A percentile compares a stretch with the other conserved stretches of the same genome.
Evolutionary conservation across 2,797 vertebrate species (phyloP).

Genomic region (Microctenopoma stevenorrisi): DNA sequence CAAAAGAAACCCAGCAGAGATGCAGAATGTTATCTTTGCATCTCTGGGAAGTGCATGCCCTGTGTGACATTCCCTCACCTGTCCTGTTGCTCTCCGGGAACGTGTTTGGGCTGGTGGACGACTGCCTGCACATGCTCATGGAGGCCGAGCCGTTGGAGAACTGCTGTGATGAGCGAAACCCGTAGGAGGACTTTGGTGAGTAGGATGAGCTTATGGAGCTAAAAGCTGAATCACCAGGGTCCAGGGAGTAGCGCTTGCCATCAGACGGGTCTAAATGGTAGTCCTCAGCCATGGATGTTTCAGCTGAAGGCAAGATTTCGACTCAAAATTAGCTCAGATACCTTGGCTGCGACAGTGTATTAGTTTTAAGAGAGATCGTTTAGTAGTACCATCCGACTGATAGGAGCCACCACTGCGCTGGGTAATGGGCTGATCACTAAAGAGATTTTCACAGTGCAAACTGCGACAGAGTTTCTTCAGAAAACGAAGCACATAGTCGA

Average conservation of each 20-base stretch:
- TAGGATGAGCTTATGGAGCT: constrained; percentile 83
- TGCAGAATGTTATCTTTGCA: background rate
- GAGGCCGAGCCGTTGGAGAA: constrained; percentile 77
- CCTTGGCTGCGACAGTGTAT: background rate
- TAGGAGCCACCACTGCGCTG: constrained; percentile 76
- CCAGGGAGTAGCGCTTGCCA: constrained; percentile 82
- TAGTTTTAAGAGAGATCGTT: background rate
- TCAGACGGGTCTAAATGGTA: constrained; percentile 81
- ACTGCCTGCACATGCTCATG: constrained; percentile 81
- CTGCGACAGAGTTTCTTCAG: constrained; percentile 96
- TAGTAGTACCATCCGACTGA: constrained; percentile 78
- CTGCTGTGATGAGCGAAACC: constrained; percentile 79
- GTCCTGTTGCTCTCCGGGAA: constrained; percentile 88
- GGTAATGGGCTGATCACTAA: constrained; percentile 95
- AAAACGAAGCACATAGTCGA: constrained; percentile 95
- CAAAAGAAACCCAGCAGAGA: background rate
- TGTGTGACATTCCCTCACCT: constrained; percentile 72
- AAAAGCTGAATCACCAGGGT: constrained; percentile 84
- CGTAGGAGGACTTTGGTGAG: constrained; percentile 77
- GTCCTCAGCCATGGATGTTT: constrained; percentile 85
- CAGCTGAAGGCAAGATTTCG: constrained; percentile 67
- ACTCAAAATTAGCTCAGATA: background rate
- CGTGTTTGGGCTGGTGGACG: constrained; percentile 85
- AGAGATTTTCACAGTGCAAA: constrained; percentile 95
- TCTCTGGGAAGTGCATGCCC: background rate